Conservation (phyloP, 2,888 invertebrate species). For the Lymantria monacha region DNA sequence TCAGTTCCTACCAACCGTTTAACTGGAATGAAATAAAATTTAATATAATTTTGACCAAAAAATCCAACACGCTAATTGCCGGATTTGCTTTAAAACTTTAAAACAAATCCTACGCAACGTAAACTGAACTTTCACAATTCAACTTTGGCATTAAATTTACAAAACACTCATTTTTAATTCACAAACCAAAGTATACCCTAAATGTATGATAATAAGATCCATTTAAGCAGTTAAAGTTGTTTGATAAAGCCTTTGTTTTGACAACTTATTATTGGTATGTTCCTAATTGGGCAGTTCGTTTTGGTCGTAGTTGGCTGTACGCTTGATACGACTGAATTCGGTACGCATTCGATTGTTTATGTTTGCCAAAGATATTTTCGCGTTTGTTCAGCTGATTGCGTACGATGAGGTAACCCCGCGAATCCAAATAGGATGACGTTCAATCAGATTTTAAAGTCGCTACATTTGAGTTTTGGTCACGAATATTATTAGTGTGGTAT, state of each 20-base stretch:
- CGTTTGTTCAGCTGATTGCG: constrained; percentile 75
- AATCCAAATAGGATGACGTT: constrained; percentile 48
- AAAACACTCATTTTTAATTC: constrained; percentile 21
- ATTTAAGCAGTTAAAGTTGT: constrained; percentile 3
- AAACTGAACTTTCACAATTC: constrained; percentile 73
- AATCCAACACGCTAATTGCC: constrained; percentile 60
- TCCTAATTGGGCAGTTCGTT: constrained; percentile 72
- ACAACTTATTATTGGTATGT: constrained; percentile 76
- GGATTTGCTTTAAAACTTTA: constrained; percentile 71
- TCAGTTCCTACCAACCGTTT: constrained; percentile 10
- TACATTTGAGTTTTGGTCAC: constrained; percentile 9
- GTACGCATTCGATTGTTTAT: constrained; percentile 56
- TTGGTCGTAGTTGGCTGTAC: constrained; percentile 34
- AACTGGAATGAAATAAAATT: constrained; percentile 24
- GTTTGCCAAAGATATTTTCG: constrained; percentile 70
- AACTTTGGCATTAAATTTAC: constrained; percentile 71
- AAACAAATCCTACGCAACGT: constrained; percentile 66
- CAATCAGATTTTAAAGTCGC: constrained; percentile 26
- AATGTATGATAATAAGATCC: constrained; percentile 30
- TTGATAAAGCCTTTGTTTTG: constrained; percentile 62
- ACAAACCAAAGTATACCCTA: constrained; percentile 41
- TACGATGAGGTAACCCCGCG: constrained; percentile 52
- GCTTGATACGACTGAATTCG: constrained; percentile 51
- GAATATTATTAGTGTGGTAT: neutral
- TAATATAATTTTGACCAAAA: constrained; percentile 37